Evolutionary conservation across 2,888 invertebrate genomes (phyloP).

Genomic region (Pediacus dermestoides): DNA sequence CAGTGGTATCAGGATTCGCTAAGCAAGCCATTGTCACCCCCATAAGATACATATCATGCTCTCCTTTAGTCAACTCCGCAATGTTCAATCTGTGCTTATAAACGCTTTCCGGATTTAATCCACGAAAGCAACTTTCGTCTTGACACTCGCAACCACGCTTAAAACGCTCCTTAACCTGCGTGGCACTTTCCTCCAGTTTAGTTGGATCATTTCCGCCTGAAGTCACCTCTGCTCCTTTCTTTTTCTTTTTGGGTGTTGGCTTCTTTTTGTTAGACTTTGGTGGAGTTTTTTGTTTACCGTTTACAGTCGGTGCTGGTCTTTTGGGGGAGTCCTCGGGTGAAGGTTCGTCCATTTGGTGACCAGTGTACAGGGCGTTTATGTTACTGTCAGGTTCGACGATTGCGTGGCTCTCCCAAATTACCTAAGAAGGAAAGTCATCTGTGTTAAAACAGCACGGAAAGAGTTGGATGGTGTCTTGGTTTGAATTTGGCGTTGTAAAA

Average conservation of each 20-base stretch:
- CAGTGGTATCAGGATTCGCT: slow-evolving; percentile 69
- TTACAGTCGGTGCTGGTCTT: slow-evolving; percentile 16
- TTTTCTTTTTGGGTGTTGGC: slow-evolving; percentile 51
- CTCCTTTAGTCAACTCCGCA: slow-evolving; percentile 74
- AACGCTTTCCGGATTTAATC: slow-evolving; percentile 71
- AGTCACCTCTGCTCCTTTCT: slow-evolving; percentile 50
- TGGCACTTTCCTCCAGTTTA: slow-evolving; percentile 66
- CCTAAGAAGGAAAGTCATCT: slow-evolving; percentile 49
- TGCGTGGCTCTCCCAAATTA: slow-evolving; percentile 65
- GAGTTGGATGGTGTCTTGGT: slow-evolving; percentile 37
- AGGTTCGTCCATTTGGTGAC: slow-evolving; percentile 22
- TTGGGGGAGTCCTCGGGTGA: slow-evolving; percentile 30
- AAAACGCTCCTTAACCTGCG: slow-evolving; percentile 66
- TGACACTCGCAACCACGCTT: slow-evolving; percentile 73
- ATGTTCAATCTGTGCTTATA: slow-evolving; percentile 74
- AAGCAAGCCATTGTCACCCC: slow-evolving; percentile 80
- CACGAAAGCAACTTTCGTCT: slow-evolving; percentile 70
- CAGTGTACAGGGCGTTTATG: slow-evolving; percentile 43
- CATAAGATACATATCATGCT: slow-evolving; percentile 82
- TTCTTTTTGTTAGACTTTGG: slow-evolving; percentile 46
- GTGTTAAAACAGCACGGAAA: slow-evolving; percentile 1
- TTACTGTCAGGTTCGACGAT: slow-evolving; percentile 55
- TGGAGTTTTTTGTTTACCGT: slow-evolving; percentile 46
- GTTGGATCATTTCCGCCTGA: slow-evolving; percentile 57
- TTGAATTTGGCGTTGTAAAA: too few species aligned